These are phyloP conservation scores for Dermolepida albohirtum DNA, from an alignment of 2,888 invertebrate genomes.

Conservation along the genomic window DNA sequence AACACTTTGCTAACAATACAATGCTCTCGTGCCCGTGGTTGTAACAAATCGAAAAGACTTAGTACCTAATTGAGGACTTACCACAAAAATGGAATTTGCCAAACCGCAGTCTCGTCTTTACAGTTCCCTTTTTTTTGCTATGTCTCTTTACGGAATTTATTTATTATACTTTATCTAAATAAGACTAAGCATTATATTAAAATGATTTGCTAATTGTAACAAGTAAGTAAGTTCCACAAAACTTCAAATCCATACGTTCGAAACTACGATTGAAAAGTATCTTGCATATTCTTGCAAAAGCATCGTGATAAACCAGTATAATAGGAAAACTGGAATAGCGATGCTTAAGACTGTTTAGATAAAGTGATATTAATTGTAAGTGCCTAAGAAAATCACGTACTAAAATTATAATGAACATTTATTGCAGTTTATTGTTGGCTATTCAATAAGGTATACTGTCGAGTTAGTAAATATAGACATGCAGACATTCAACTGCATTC, in stretches of 20 bases:
- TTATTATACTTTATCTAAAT: neutral
- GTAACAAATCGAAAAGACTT: no score
- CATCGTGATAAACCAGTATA: neutral
- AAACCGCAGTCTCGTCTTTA: no score
- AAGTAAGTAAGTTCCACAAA: no score
- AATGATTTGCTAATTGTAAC: neutral
- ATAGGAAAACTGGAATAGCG: no score
- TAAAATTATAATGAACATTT: constrained; percentile 25
- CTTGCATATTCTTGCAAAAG: neutral
- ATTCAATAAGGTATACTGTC: neutral
- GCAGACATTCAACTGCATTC: constrained; percentile 31
- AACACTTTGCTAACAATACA: no score
- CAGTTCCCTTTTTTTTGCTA: no score
- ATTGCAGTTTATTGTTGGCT: constrained; percentile 21
- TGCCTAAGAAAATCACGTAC: constrained; percentile 5
- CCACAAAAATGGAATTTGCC: no score
- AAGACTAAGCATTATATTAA: neutral
- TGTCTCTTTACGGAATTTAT: no score
- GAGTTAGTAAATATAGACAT: neutral
- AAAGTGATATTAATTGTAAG: constrained; percentile 17
- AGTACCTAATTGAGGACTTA: no score
- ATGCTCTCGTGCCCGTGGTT: no score
- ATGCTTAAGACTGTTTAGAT: neutral
- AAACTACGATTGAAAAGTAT: neutral
- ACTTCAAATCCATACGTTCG: neutral